Base-by-base conservation (phyloP, 2,888 invertebrate species). In the Andrena trimmerana region DNA sequence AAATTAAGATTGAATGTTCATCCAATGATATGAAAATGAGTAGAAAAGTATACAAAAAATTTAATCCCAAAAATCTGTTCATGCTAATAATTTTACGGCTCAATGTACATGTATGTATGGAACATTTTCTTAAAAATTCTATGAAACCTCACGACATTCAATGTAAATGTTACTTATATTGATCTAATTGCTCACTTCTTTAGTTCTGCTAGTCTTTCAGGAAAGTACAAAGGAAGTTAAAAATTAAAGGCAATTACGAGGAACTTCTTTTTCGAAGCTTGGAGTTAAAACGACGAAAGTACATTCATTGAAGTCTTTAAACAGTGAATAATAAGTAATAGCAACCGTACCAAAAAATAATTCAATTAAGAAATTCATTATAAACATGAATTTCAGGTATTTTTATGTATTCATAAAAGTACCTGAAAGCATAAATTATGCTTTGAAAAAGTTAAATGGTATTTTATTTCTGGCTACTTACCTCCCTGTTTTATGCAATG, bases 401-500 rank as follows among this genome's bases (percentile, higher is more conserved):
- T 16, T 33, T 60, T 31, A 16, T 3, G 20, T 13, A 24, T 63
- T 20, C 20, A 20, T 20, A 20, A 20, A 20, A 20, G 0, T 20
- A 20, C 20, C 20, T 20, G 20, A 20, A 20, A 20, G 20, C 20
- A 20, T 20, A 20, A 20, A 63, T 48, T 42, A 69, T 77, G 66
- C 27, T 24, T n/a, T 10, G 7, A 31, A 24, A 24, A 10, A 57
- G 8, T 24, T 8, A 31, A 31, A 29, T 27, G 63, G 10, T n/a
- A 6, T 20, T 59, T 7, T 24, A 10, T 57, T 50, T n/a, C 2
- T 0, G n/a, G 24, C 2, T 10, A 83, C 90, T 92, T 78, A 92
- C 92, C 85, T 65, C 60, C 78, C 36, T 87, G 71, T 48, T 79
- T 83, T 36, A 86, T 78, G 89, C 96, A 96, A 72, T 93, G 93